These are phyloP conservation scores for Crenuchus spilurus DNA, from an alignment of 2,797 vertebrate genomes.

Conservation along the genomic window DNA sequence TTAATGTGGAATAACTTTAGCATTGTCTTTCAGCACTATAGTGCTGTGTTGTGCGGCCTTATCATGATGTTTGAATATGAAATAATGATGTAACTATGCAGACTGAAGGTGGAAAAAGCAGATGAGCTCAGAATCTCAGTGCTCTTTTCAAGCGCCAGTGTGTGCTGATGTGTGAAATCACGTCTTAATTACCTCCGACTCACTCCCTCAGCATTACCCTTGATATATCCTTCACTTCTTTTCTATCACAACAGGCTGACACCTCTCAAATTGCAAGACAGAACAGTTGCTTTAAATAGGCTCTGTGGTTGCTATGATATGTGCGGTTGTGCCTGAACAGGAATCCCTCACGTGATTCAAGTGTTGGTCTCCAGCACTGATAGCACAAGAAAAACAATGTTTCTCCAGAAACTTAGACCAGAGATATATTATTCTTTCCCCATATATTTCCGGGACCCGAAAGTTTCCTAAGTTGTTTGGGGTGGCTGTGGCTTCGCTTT, in stretches of 20 bases:
- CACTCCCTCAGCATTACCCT: constrained; percentile 21
- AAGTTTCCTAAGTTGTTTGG: constrained; percentile 23
- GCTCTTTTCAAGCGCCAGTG: constrained; percentile 19
- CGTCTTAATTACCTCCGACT: constrained; percentile 48
- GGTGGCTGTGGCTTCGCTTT: constrained; percentile 15
- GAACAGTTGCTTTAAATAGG: constrained; percentile 26
- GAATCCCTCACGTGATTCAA: constrained; percentile 6
- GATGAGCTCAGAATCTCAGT: constrained; percentile 12
- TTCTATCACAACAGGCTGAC: constrained; percentile 33
- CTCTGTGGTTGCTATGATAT: constrained; percentile 12
- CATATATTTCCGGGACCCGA: constrained; percentile 12
- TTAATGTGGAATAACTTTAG: not conserved
- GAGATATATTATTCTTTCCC: not conserved
- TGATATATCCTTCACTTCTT: constrained; percentile 20
- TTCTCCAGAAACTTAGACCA: constrained; percentile 10
- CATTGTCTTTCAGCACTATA: constrained; percentile 5
- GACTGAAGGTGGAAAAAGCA: constrained; percentile 17
- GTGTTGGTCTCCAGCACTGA: constrained; percentile 23
- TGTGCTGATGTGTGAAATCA: constrained; percentile 52
- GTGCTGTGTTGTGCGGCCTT: constrained; percentile 1
- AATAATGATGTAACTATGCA: constrained; percentile 8
- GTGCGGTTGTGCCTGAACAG: not conserved
- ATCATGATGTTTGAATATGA: constrained; percentile 3
- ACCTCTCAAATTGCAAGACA: constrained; percentile 21
- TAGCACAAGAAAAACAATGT: not conserved